These are phyloP conservation scores for Orius insidiosus DNA, from an alignment of 1,140 invertebrate genomes.

Conservation along the genomic window DNA sequence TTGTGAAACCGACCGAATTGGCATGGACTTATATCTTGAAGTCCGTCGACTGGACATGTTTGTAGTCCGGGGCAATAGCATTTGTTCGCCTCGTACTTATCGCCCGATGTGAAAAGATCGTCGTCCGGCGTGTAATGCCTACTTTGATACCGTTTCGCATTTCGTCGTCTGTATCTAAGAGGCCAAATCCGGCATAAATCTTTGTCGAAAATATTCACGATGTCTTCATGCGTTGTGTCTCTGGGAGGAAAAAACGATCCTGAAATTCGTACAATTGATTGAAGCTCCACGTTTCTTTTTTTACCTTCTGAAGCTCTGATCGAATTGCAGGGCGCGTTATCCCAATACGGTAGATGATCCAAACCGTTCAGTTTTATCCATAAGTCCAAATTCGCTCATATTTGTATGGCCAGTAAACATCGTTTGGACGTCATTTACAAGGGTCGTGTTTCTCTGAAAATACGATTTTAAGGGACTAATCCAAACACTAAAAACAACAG, in stretches of 20 bases:
- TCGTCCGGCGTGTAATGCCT: slow-evolving; percentile 54
- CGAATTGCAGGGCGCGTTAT: slow-evolving; percentile 53
- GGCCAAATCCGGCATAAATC: slow-evolving; percentile 67
- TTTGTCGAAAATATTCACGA: slow-evolving; percentile 65
- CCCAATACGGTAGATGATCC: slow-evolving; percentile 58
- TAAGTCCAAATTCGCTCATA: slow-evolving; percentile 54
- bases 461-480: no score
- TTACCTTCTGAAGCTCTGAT: slow-evolving; percentile 65
- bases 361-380: slow-evolving; percentile 60
- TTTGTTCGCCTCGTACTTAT: slow-evolving; percentile 50
- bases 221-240: slow-evolving; percentile 48
- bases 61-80: slow-evolving; percentile 57
- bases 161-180: slow-evolving; percentile 39
- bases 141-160: slow-evolving; percentile 47
- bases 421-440: slow-evolving; percentile 54
- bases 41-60: slow-evolving; percentile 49
- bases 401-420: slow-evolving; percentile 57
- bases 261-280: slow-evolving; percentile 20
- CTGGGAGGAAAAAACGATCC: slow-evolving; percentile 64
- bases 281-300: no score
- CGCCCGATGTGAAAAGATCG: slow-evolving; percentile 46
- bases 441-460: slow-evolving; percentile 57
- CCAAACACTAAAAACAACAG: slow-evolving; percentile 4
- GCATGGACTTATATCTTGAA: slow-evolving; percentile 72
- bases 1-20: slow-evolving; percentile 49